Evolutionary conservation across 2,113 vertebrate species (phyloP).

Genomic region (Mystacornis crossleyi): DNA sequence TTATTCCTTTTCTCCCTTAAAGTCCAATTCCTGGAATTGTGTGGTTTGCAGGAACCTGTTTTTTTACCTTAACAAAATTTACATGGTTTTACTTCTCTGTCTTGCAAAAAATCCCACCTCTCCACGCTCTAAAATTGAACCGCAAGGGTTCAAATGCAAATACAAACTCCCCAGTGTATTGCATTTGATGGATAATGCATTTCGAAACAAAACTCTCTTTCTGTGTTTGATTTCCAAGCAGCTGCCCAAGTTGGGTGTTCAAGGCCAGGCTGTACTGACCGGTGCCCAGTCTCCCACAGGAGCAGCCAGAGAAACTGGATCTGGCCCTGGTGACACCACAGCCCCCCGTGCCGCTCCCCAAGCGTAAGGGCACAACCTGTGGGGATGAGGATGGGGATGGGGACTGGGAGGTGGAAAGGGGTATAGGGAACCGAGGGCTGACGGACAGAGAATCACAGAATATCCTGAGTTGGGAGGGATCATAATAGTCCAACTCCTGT

Average conservation of each 20-base stretch:
- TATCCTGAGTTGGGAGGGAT: neutral
- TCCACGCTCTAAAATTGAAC: neutral
- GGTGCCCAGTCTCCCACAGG: accelerated
- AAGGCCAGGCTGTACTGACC: accelerated
- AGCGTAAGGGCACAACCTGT: too few relatives aligned
- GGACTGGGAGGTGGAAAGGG: accelerated
- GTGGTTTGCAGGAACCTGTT: neutral
- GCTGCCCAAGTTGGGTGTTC: accelerated
- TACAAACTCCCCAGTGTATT: neutral
- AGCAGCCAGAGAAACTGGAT: neutral
- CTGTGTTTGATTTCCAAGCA: accelerated
- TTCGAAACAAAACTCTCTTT: neutral
- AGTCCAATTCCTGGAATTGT: neutral
- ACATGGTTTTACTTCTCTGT: neutral
- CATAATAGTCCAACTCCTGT: neutral
- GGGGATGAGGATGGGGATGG: accelerated
- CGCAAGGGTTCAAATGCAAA: neutral
- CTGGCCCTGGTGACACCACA: too few relatives aligned
- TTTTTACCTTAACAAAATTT: neutral
- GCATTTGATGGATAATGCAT: neutral
- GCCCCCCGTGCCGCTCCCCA: neutral
- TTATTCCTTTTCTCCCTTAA: neutral
- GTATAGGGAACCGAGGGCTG: neutral
- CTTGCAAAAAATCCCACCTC: neutral
- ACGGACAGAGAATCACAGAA: neutral